Conservation (phyloP, 2,888 invertebrate genomes). For the Plagodis dolabraria region DNA sequence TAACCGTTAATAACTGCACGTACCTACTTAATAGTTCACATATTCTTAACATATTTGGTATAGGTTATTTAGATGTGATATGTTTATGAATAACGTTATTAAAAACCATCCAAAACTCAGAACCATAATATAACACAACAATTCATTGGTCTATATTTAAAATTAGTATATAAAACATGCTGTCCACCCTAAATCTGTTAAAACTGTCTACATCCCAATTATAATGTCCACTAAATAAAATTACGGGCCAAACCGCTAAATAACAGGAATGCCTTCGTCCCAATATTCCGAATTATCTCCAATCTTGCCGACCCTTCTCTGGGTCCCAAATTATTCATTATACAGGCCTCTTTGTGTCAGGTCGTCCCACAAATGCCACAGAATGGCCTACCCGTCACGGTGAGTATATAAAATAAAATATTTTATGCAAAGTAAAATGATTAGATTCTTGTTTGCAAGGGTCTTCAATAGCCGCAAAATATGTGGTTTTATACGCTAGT, state of each 20-base stretch:
- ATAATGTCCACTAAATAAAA: constrained; percentile 23
- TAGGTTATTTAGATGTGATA: no score
- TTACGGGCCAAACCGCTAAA: constrained; percentile 26
- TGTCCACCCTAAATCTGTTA: neutral
- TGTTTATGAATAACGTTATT: no score
- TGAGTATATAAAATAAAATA: constrained; percentile 26
- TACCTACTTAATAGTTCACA: no score
- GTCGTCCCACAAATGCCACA: constrained; percentile 35
- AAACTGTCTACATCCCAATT: constrained; percentile 11
- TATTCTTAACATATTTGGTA: no score
- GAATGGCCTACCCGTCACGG: constrained; percentile 32
- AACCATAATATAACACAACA: neutral
- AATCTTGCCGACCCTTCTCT: constrained; percentile 34
- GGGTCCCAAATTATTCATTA: constrained; percentile 40
- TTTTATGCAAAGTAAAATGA: no score
- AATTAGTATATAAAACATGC: neutral
- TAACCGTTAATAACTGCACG: no score
- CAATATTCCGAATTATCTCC: constrained; percentile 35
- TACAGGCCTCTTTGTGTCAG: constrained; percentile 39
- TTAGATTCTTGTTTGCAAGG: no score
- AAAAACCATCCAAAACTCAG: no score
- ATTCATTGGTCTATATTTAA: no score
- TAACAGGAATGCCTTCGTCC: constrained; percentile 31
- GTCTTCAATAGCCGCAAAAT: no score
- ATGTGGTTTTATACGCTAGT: no score